Percentiles rank a stretch among this genome's conserved stretches.
Conservation (phyloP, 2,113 vertebrate species). For the Brienomyrus brachyistius region DNA sequence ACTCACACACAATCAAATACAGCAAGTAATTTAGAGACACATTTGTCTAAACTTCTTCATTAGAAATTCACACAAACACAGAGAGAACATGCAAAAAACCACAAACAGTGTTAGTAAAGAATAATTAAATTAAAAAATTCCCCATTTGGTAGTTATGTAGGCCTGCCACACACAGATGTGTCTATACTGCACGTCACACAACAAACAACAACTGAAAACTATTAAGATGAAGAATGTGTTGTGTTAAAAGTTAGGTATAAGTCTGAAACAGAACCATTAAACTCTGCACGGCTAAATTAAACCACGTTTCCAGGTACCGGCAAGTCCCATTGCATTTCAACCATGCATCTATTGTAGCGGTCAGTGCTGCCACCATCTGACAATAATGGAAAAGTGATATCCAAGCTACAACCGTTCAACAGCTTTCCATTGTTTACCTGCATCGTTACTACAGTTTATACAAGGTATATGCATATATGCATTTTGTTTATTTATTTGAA, state of each 20-base stretch:
- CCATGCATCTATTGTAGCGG: not conserved
- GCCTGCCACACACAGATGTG: not conserved
- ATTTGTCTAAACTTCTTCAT: not conserved
- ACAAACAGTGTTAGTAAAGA: not conserved
- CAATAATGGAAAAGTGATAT: not conserved
- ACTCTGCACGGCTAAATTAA: not conserved
- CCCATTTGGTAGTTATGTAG: not conserved
- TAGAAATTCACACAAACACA: not conserved
- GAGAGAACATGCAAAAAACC: not conserved
- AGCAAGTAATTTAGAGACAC: not conserved
- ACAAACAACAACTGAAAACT: not conserved
- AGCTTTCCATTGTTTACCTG: not conserved
- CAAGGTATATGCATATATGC: not conserved
- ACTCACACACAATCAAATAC: not conserved
- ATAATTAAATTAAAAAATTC: not conserved
- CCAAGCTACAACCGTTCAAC: not conserved
- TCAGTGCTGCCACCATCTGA: constrained; percentile 1
- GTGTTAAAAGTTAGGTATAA: not conserved
- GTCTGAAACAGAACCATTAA: not conserved
- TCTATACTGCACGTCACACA: not conserved
- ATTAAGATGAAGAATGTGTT: not conserved
- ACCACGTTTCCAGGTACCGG: not conserved
- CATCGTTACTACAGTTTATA: not conserved
- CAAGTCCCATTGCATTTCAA: not conserved
- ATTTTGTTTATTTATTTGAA: not conserved